A percentile compares a stretch with the other conserved stretches of the same genome.
phyloP scores from a whole-genome alignment of 92 coral and sea anemone species.

The Diadumene lineata region DNA sequence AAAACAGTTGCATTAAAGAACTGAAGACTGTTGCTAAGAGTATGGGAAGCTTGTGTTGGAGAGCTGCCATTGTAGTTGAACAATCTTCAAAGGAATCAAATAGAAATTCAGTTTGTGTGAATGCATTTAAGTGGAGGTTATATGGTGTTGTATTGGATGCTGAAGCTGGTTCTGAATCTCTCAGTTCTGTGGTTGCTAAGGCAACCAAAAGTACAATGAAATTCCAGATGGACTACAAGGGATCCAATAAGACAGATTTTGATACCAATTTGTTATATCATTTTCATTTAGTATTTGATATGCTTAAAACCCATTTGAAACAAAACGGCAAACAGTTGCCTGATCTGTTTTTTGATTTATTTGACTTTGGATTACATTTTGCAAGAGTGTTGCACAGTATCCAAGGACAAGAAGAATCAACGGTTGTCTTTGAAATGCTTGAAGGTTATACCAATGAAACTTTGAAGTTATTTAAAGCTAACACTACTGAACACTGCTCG shows the following conservation, averaged over 20 bases:
- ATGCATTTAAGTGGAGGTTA: constrained; percentile 55
- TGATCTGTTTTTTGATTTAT: constrained; percentile 20
- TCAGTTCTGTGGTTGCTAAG: constrained; percentile 61
- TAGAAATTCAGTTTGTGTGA: not conserved
- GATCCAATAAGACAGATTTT: constrained; percentile 27
- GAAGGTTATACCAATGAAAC: constrained; percentile 26
- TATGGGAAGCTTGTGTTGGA: constrained; percentile 54
- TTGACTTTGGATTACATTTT: constrained; percentile 75
- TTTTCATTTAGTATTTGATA: constrained; percentile 42
- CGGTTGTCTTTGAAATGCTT: constrained; percentile 47
- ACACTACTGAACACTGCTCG: constrained; percentile 28
- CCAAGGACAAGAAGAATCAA: constrained; percentile 37
- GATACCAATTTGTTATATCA: constrained; percentile 21
- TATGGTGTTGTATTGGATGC: constrained; percentile 52
- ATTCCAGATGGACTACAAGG: constrained; percentile 71
- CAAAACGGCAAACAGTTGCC: not conserved
- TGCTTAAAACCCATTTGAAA: constrained; percentile 18
- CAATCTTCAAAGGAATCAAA: constrained; percentile 25
- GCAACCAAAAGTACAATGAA: constrained; percentile 61
- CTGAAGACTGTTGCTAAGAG: constrained; percentile 48
- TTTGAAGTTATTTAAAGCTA: constrained; percentile 13
- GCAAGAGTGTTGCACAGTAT: constrained; percentile 57
- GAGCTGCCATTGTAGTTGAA: constrained; percentile 64
- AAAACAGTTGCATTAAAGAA: constrained; percentile 37
- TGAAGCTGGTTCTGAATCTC: constrained; percentile 42